A percentile compares a stretch with the other conserved stretches of the same genome.
Conservation (phyloP, 2,888 invertebrate species). For the Melinaea marsaeus region DNA sequence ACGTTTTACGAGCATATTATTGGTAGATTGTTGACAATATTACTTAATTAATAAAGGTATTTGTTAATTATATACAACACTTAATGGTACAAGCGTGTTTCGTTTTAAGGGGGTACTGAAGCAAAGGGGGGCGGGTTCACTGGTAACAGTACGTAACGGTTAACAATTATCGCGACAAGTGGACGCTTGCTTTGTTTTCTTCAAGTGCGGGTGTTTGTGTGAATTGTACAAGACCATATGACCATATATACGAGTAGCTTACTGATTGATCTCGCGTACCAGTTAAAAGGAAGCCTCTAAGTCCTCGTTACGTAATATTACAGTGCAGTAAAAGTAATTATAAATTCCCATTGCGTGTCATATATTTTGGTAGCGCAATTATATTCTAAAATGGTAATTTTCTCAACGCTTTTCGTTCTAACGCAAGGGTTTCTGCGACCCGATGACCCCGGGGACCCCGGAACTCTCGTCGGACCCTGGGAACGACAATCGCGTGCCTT, state of each 20-base stretch:
- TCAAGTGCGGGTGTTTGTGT: neutral
- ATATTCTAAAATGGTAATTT: slow-evolving; percentile 5
- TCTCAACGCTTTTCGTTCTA: slow-evolving; percentile 1
- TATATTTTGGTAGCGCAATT: neutral
- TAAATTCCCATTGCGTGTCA: neutral
- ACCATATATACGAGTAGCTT: too few relatives aligned
- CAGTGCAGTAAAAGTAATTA: too few relatives aligned
- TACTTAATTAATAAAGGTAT: too few relatives aligned
- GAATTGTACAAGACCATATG: too few relatives aligned
- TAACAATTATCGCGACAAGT: slow-evolving; percentile 40
- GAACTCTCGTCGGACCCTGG: slow-evolving; percentile 37
- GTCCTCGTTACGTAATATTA: too few relatives aligned
- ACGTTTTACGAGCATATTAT: too few relatives aligned
- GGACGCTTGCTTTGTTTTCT: slow-evolving; percentile 13
- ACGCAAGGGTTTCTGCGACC: slow-evolving; percentile 6
- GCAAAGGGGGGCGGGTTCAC: slow-evolving; percentile 37
- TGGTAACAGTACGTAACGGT: slow-evolving; percentile 49
- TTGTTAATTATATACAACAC: too few relatives aligned
- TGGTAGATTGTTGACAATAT: too few relatives aligned
- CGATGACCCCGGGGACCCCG: slow-evolving; percentile 43
- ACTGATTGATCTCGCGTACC: too few relatives aligned
- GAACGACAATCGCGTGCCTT: slow-evolving; percentile 40
- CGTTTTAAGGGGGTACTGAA: slow-evolving; percentile 1
- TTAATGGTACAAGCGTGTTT: too few relatives aligned
- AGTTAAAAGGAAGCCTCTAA: too few relatives aligned